Evolutionary conservation across 2,797 vertebrate genomes (phyloP).

Genomic region (Cuculus canorus): DNA sequence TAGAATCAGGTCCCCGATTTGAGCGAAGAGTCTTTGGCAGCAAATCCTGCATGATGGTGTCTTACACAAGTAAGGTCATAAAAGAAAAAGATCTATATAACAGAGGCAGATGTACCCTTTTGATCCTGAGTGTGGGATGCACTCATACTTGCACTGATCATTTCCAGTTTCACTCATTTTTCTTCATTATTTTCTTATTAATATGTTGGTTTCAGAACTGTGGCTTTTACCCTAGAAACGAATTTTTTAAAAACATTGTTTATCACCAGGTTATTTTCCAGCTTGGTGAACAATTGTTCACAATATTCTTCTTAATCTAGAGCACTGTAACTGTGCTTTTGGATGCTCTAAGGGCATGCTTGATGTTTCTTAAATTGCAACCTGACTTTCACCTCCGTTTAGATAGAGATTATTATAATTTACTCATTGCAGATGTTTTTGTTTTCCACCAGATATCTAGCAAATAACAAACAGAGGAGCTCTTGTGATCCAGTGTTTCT

Average conservation of each 20-base stretch:
- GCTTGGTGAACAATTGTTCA: constrained; percentile 29
- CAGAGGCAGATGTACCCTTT: background rate
- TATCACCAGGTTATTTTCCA: constrained; percentile 30
- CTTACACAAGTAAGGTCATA: background rate
- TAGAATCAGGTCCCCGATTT: background rate
- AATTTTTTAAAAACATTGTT: constrained; percentile 30
- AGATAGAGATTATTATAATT: constrained; percentile 12
- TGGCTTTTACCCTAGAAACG: constrained; percentile 36
- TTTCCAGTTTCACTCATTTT: constrained; percentile 37
- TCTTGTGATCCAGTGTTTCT: background rate
- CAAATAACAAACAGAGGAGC: background rate
- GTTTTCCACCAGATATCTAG: background rate
- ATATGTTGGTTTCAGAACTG: constrained; percentile 13
- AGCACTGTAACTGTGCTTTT: constrained; percentile 27
- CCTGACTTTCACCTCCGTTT: background rate
- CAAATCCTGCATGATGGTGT: background rate
- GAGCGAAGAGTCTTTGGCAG: background rate
- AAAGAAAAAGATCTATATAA: background rate
- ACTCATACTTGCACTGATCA: background rate
- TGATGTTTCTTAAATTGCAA: constrained; percentile 33
- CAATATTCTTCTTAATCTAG: constrained; percentile 8
- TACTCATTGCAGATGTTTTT: background rate
- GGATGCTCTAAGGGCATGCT: background rate
- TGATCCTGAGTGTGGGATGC: background rate
- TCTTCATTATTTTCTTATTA: background rate